Conservation (phyloP, 2,797 vertebrate species). For the Staurois parvus region DNA sequence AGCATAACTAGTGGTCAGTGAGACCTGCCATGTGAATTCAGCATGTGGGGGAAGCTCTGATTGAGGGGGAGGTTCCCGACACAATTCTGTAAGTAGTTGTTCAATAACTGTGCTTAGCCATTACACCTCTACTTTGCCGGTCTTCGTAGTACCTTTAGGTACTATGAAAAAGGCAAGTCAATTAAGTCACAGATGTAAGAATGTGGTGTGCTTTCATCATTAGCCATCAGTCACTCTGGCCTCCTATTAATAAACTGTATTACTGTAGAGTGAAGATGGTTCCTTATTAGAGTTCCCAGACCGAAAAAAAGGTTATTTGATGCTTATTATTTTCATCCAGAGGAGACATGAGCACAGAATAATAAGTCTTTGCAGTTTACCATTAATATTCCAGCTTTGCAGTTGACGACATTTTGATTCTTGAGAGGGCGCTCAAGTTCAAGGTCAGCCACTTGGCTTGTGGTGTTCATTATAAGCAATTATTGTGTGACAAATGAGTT, state of each 20-base stretch:
- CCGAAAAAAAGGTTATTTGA: conserved; percentile 67
- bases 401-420: conserved; percentile 79
- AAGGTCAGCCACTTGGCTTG: conserved; percentile 86
- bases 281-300: conserved; percentile 59
- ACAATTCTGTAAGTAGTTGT: no score
- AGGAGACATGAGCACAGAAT: conserved; percentile 67
- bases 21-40: no score
- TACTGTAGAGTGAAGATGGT: neutral
- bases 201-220: neutral
- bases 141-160: neutral
- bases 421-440: conserved; percentile 79
- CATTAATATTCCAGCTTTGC: conserved; percentile 79
- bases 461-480: conserved; percentile 86
- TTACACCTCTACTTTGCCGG: neutral
- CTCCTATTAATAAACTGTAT: conserved; percentile 10
- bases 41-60: no score
- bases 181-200: neutral
- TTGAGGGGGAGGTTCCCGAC: no score
- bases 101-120: neutral
- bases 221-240: neutral
- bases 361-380: conserved; percentile 71
- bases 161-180: neutral
- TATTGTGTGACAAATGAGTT: conserved; percentile 86
- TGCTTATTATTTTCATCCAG: conserved; percentile 63
- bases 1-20: no score